Evolutionary conservation across 2,113 vertebrate genomes (phyloP), one percentile per base, ranked within the genome.

Genomic region (Xiphophorus hellerii): DNA sequence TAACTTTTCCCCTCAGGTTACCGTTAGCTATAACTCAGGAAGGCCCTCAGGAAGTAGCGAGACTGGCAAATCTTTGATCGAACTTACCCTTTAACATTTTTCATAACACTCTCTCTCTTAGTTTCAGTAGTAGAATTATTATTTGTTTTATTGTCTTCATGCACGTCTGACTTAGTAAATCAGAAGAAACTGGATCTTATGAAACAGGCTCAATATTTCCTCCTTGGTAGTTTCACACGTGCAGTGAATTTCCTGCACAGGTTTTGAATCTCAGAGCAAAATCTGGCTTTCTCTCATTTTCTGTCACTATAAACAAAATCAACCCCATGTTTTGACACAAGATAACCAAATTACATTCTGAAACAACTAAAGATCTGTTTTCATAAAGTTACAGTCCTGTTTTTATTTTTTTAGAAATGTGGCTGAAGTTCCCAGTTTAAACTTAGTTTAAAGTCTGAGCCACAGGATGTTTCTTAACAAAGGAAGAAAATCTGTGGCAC

Each of bases 221-320:
- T 58, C 25, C 17, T 22, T 3, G 31, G 69, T n/a, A 13, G 13
- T 65, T 48, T 35, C 62, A 33, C 69, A 69, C 60, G 73, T 65
- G 73, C 0, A 3, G 7, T 25, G 27, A 54, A 30, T 61, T 73
- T 75, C 72, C 73, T 10, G 76, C 79, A 78, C 9, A 25, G 66
- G 73, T 63, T 48, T 11, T 62, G 64, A 33, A 22, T 30, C 25
- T 74, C 58, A 27, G 12, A 71, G 51, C 64, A 67, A 27, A 27
- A 39, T 44, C 37, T 33, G 25, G 13, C 12, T 31, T 17, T 30
- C 29, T 9, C 63, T 29, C 17, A 10, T 58, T n/a, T 58, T n/a
- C 22, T 25, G 25, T 58, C 25, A n/a, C 51, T n/a, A 11, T 25
- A 58, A 58, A n/a, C 51, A 54, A 22, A 54, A 54, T n/a, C 51